A percentile compares a stretch with the other conserved stretches of the same genome.
Evolutionary conservation across 1,140 invertebrate genomes (phyloP).

Genomic region (Arion vulgaris): DNA sequence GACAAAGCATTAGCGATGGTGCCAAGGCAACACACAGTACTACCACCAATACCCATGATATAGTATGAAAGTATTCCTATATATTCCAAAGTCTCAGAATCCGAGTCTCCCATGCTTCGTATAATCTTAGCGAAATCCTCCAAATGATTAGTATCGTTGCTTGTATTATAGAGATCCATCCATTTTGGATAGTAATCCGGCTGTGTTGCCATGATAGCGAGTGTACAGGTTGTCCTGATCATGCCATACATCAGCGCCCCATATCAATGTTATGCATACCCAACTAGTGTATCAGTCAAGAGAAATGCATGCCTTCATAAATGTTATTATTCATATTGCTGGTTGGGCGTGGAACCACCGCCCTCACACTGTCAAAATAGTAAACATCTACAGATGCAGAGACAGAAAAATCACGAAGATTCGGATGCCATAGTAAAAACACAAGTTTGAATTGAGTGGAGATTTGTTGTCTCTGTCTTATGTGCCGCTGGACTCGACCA

Average conservation of each 20-base stretch:
- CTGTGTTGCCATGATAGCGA: background rate
- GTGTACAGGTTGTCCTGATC: background rate
- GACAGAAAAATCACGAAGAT: too few species aligned
- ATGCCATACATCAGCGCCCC: background rate
- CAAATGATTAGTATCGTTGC: background rate
- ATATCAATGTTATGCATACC: too few species aligned
- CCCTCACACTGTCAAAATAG: too few species aligned
- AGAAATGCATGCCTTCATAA: too few species aligned
- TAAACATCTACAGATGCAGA: too few species aligned
- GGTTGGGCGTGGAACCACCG: too few species aligned
- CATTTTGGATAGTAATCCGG: background rate
- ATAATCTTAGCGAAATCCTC: background rate
- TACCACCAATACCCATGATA: conserved; percentile 67
- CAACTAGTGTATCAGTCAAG: too few species aligned
- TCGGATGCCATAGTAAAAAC: too few species aligned
- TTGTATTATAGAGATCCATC: background rate
- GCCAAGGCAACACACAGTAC: conserved; percentile 65
- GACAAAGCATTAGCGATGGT: conserved; percentile 70
- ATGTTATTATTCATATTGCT: too few species aligned
- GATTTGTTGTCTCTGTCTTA: too few species aligned
- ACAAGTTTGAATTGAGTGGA: too few species aligned
- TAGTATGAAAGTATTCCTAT: conserved; percentile 59
- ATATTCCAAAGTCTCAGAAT: conserved; percentile 2
- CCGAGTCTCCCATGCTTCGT: background rate
- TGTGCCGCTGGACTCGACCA: too few species aligned